Evolutionary conservation across 2,797 vertebrate species (phyloP), one percentile per base, ranked within the genome.

Genomic region (Peromyscus melanophrys): DNA sequence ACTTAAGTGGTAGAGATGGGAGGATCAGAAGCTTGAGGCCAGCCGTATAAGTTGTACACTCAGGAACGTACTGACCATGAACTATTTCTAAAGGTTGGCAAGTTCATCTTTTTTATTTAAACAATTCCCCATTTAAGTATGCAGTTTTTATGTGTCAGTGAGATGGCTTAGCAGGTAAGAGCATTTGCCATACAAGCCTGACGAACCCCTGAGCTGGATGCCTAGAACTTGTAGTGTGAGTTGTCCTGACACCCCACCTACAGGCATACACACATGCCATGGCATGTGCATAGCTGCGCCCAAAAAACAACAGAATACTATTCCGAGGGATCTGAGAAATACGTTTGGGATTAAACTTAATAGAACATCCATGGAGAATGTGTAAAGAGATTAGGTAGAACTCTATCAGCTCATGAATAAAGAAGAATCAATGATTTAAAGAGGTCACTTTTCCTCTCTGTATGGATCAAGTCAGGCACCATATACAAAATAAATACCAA

Each of bases 401-500:
- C 4, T 59, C 7, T 76, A 21, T 75, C 31, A 29, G 23, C 78
- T 90, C 31, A 31, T 80, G 37, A n/a, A 11, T 94, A 83, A 77
- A 94, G 61, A 92, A 87, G 43, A 14, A 40, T 95, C 81, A 71
- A 0, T 86, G 59, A 78, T 80, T 82, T 93, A 25, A 89, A 86
- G n/a, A 77, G 91, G 37, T 73, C 43, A 43, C 40, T 88, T 96
- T 17, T 94, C 49, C 21, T 65, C 16, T 81, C 7, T 92, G 17
- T 88, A 77, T 86, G 83, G 49, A 76, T 83, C 80, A 80, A 85
- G 34, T 71, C 69, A 40, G 57, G 84, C 6, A 93, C 34, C 55
- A 34, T 80, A 55, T 91, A 87, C 9, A 87, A 80, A 92, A 93
- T n/a, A 95, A 81, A 96, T 55, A 29, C 55, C 46, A 92, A 27